These are phyloP conservation scores for Saturnia japonica DNA, from an alignment of 2,888 invertebrate species.

Conservation along the genomic window DNA sequence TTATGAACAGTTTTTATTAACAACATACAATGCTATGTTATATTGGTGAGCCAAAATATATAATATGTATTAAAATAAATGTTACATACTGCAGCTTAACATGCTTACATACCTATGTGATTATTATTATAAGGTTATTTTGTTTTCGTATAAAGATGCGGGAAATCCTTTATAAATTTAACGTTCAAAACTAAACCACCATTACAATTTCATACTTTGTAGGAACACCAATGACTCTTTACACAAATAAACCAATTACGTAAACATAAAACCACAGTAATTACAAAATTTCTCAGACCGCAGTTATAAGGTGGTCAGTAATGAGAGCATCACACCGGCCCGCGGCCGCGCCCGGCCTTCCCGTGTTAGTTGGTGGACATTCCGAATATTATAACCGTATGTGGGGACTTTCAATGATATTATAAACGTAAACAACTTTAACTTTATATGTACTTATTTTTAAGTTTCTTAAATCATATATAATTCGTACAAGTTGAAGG, in stretches of 20 bases:
- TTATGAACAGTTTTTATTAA: too few relatives aligned
- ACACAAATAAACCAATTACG: not conserved
- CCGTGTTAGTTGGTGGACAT: not conserved
- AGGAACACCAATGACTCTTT: not conserved
- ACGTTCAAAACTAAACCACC: not conserved
- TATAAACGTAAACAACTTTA: not conserved
- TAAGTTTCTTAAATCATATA: too few relatives aligned
- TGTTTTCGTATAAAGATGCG: not conserved
- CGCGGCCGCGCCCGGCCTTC: not conserved
- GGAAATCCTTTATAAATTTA: not conserved
- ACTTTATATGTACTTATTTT: not conserved
- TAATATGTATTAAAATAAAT: too few relatives aligned
- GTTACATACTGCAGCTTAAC: too few relatives aligned
- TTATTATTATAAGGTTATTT: not conserved
- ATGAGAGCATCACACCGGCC: not conserved
- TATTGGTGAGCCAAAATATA: too few relatives aligned
- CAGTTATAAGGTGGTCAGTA: not conserved
- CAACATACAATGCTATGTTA: too few relatives aligned
- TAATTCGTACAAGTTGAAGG: too few relatives aligned
- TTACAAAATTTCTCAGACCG: not conserved
- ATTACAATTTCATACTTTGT: not conserved
- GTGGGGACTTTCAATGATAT: not conserved
- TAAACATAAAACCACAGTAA: conserved; percentile 4
- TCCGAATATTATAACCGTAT: not conserved
- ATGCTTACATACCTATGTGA: too few relatives aligned